A percentile compares a stretch with the other conserved stretches of the same genome.
Conservation (phyloP, 2,797 vertebrate species). For the Sebastes diaconus region DNA sequence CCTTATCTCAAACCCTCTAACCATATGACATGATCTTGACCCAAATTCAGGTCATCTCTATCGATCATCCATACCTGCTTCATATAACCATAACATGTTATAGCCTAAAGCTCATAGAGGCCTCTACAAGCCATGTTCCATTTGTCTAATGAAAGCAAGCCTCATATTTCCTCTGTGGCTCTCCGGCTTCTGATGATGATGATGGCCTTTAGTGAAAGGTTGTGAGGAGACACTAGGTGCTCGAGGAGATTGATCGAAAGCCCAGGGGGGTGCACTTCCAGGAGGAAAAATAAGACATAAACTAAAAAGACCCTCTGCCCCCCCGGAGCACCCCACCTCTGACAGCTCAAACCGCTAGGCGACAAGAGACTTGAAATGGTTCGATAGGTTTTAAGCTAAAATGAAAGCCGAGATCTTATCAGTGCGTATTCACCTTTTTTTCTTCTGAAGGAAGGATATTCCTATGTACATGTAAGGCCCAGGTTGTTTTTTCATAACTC, state of each 20-base stretch:
- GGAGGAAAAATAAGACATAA: slow-evolving; percentile 47
- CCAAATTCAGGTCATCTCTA: slow-evolving; percentile 67
- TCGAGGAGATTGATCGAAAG: slow-evolving; percentile 62
- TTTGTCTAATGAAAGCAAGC: slow-evolving; percentile 82
- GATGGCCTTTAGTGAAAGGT: slow-evolving; percentile 68
- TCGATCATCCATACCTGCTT: slow-evolving; percentile 67
- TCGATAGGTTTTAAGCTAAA: slow-evolving; percentile 8
- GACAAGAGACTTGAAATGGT: slow-evolving; percentile 1
- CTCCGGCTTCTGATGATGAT: slow-evolving; percentile 54
- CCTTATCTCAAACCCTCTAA: slow-evolving; percentile 26
- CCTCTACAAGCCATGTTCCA: slow-evolving; percentile 66
- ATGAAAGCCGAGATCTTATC: background rate
- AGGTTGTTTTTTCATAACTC: background rate
- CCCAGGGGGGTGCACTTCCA: slow-evolving; percentile 40
- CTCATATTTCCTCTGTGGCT: slow-evolving; percentile 67
- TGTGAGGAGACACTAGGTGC: slow-evolving; percentile 56
- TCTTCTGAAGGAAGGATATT: background rate
- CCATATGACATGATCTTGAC: slow-evolving; percentile 63
- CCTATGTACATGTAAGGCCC: background rate
- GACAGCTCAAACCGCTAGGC: slow-evolving; percentile 11
- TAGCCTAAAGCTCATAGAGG: slow-evolving; percentile 47
- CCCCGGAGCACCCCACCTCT: slow-evolving; percentile 22
- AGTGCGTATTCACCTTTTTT: background rate
- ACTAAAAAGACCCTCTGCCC: slow-evolving; percentile 21
- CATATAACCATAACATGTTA: slow-evolving; percentile 50